Conservation (phyloP, 2,888 invertebrate genomes). For the Lutraria lutraria region DNA sequence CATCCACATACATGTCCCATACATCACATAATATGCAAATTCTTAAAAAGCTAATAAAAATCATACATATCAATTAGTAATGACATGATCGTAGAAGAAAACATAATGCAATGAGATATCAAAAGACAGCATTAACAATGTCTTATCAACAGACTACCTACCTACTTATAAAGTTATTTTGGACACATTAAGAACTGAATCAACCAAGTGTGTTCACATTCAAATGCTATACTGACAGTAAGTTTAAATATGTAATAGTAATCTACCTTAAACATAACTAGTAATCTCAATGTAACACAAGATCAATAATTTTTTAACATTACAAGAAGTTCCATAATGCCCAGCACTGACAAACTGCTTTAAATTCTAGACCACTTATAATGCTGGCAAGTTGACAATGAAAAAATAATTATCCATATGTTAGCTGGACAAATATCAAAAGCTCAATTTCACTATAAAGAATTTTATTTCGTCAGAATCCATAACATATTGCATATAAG, state of each 20-base stretch:
- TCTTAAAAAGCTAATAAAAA: not conserved
- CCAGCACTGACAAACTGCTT: too few relatives aligned
- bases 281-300: not conserved
- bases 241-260: not conserved
- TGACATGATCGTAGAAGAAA: not conserved
- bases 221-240: not conserved
- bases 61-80: not conserved
- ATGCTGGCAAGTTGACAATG: too few relatives aligned
- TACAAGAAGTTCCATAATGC: too few relatives aligned
- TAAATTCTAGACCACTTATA: too few relatives aligned
- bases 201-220: not conserved
- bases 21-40: not conserved
- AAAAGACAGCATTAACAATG: not conserved
- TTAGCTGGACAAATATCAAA: too few relatives aligned
- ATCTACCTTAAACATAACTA: not conserved
- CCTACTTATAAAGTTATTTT: not conserved
- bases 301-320: not conserved
- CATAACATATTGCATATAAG: too few relatives aligned
- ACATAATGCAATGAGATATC: not conserved
- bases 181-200: not conserved
- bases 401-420: not conserved
- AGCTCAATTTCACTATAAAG: too few relatives aligned
- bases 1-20: not conserved
- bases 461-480: too few relatives aligned
- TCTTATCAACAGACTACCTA: not conserved